phyloP scores from a whole-genome alignment of 2,113 vertebrate genomes.

The Sminthopsis crassicaudata region DNA sequence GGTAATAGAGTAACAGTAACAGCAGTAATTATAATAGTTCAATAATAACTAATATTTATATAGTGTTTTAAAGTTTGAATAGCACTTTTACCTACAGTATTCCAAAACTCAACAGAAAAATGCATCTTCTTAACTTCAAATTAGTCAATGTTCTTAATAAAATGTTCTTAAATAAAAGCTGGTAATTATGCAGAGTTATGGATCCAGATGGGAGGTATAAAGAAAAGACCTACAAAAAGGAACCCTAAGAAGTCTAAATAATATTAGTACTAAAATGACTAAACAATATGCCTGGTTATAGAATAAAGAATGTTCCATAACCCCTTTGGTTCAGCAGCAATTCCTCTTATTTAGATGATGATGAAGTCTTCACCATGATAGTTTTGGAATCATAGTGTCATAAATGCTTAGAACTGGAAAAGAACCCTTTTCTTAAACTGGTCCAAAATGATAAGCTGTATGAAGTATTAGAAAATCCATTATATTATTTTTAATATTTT shows the following conservation, averaged over 20 bases:
- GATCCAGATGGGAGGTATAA: not conserved
- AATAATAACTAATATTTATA: too few species aligned
- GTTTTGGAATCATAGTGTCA: not conserved
- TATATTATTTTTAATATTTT: not conserved
- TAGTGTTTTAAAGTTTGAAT: too few species aligned
- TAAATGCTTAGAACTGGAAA: not conserved
- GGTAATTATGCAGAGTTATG: not conserved
- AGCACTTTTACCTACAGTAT: too few species aligned
- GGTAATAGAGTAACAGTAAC: too few species aligned
- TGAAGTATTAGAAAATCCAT: not conserved
- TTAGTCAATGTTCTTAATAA: too few species aligned
- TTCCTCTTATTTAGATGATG: not conserved
- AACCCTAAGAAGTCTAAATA: not conserved
- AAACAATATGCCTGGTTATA: not conserved
- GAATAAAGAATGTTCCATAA: not conserved
- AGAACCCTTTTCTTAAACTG: not conserved
- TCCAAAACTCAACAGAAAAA: too few species aligned
- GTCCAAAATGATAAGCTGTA: not conserved
- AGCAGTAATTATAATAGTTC: too few species aligned
- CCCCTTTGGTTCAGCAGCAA: not conserved
- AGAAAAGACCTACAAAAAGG: not conserved
- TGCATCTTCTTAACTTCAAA: too few species aligned
- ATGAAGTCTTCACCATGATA: not conserved
- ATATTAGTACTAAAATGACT: not conserved
- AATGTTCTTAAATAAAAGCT: not conserved